phyloP scores from a whole-genome alignment of 2,888 invertebrate species.

The Orchesella flavescens region DNA sequence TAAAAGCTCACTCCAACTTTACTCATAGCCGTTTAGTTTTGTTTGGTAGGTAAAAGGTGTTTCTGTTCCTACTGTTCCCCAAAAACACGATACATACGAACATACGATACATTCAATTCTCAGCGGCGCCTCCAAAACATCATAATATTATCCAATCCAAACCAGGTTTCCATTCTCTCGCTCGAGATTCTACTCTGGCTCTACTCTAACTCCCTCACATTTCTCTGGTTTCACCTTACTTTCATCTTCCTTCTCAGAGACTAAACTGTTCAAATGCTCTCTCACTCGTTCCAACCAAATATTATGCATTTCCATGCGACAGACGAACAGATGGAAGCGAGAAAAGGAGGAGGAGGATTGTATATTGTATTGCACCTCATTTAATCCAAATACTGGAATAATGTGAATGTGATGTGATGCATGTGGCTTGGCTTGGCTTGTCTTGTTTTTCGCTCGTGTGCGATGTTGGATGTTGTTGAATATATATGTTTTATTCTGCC shows the following conservation, averaged over 20 bases:
- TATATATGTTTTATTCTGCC: too few relatives aligned
- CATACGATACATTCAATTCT: conserved; percentile 23
- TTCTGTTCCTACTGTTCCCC: background rate
- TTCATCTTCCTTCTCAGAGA: background rate
- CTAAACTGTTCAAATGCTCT: too few relatives aligned
- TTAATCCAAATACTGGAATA: conserved; percentile 57
- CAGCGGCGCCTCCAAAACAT: conserved; percentile 18
- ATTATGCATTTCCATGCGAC: background rate
- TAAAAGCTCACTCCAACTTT: background rate
- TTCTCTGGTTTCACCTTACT: background rate
- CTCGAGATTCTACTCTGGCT: too few relatives aligned
- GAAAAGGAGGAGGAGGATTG: conserved; percentile 14
- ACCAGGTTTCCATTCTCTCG: too few relatives aligned
- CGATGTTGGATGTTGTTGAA: too few relatives aligned
- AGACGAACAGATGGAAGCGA: conserved; percentile 7
- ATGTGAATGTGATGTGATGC: conserved; percentile 59
- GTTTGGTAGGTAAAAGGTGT: conserved; percentile 1
- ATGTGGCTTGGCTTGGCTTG: conserved; percentile 19
- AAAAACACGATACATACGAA: too few relatives aligned
- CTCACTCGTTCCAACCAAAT: background rate
- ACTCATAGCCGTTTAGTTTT: background rate
- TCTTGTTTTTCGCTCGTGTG: background rate
- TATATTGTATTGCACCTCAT: conserved; percentile 45
- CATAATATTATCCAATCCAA: background rate
- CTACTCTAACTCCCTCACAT: too few relatives aligned